Base-by-base conservation (phyloP, 23 tunicate genomes). In the Ascidia mentula region DNA sequence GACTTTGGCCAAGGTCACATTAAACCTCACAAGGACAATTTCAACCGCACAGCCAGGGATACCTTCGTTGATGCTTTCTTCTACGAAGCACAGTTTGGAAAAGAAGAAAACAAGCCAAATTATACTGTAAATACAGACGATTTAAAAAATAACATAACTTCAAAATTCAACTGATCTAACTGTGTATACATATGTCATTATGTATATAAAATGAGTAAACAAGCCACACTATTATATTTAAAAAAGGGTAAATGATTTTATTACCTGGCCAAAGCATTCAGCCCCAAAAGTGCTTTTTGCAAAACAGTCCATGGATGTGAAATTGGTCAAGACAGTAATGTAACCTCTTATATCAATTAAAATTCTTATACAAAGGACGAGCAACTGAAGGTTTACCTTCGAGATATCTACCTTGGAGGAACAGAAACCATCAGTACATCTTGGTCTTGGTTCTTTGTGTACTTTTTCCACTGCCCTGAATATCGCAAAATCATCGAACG, bases 51-150 rank as follows among this genome's bases (percentile, higher is more conserved):
- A 31, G 18, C 36, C 73, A 59, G 60, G n/a, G 31, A 70, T 6
- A 74, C 60, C 36, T 79, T 32, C 31, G 36, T 79, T 1, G 82
- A 79, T 37, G 36, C 74, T 15, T 79, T 79, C 31, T 13, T 79
- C 9, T 79, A 60, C 73, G 82, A 79, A 35, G 72, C 60, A 61
- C 60, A 79, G 18, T 37, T 32, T 15, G 46, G 46, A 28, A 38
- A 53, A 53, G 12, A 26, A 3, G 28, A 53, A 26, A 53, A 34
- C 2, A 35, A 38, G 8, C 7, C 34, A 74, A 36, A 34, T 6
- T 38, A 34, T 36, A 32, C 38, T 5, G 65, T 53, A 53, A 53
- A n/a, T n/a, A n/a, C n/a, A n/a, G n/a, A n/a, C n/a, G n/a, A n/a
- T n/a, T n/a, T n/a, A n/a, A n/a, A n/a, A n/a, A n/a, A n/a, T n/a